Conservation (phyloP, 1,140 invertebrate genomes). For the Penaeus indicus region DNA sequence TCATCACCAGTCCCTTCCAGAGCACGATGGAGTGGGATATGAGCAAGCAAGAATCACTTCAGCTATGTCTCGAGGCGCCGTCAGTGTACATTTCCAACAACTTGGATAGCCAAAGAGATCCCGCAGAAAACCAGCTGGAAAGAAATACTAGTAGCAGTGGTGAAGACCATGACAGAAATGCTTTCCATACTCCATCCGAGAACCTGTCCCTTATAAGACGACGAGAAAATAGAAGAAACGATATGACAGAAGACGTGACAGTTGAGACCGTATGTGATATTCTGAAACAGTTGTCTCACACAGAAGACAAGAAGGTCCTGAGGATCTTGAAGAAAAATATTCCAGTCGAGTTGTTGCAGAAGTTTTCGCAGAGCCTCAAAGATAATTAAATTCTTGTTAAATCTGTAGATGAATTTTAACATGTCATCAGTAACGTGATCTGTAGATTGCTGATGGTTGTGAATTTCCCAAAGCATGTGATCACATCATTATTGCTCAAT, state of each 20-base stretch:
- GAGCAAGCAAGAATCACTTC: background rate
- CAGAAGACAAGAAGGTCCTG: background rate
- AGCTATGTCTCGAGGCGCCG: background rate
- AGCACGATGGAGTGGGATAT: background rate
- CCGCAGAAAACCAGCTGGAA: background rate
- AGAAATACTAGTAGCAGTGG: no score
- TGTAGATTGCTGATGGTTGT: background rate
- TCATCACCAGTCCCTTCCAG: background rate
- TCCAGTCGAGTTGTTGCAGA: constrained; percentile 9
- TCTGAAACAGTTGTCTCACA: constrained; percentile 15
- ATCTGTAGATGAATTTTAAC: background rate
- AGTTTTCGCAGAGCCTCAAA: background rate
- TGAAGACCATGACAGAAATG: no score
- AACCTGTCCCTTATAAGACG: no score
- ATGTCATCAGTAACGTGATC: background rate
- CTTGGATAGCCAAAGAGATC: background rate
- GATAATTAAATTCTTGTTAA: background rate
- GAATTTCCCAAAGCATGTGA: background rate
- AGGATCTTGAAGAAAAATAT: constrained; percentile 21
- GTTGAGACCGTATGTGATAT: constrained; percentile 15
- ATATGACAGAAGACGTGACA: background rate
- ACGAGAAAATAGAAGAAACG: no score
- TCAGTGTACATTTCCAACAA: background rate
- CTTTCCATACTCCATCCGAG: no score
- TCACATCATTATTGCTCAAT: no score